Percentiles rank a stretch among this genome's conserved stretches.
These are phyloP conservation scores for Carduelis carduelis DNA, from an alignment of 2,797 vertebrate genomes.

Conservation along the genomic window DNA sequence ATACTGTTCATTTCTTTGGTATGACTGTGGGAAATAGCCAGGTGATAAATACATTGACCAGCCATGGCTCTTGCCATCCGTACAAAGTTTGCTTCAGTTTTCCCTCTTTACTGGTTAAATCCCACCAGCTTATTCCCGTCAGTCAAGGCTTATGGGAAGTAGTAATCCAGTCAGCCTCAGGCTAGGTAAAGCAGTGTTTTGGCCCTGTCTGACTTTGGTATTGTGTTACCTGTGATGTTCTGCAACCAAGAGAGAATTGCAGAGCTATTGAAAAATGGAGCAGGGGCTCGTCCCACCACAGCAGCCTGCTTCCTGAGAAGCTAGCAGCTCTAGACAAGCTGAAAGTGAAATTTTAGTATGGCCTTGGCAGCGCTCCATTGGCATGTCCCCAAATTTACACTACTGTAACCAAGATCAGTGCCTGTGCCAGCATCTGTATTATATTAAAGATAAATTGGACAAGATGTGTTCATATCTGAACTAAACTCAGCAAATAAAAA, in stretches of 20 bases:
- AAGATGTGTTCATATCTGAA: constrained; percentile 28
- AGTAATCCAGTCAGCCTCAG: constrained; percentile 59
- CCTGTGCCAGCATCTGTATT: constrained; percentile 16
- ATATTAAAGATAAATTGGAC: constrained; percentile 37
- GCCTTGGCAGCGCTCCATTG: constrained; percentile 40
- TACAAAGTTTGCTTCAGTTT: constrained; percentile 61
- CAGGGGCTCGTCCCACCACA: neutral
- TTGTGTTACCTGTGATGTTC: constrained; percentile 53
- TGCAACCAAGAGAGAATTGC: constrained; percentile 54
- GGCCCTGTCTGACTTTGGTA: neutral
- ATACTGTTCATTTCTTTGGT: constrained; percentile 56
- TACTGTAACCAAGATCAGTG: neutral
- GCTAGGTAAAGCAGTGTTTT: constrained; percentile 59
- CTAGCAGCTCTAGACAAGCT: constrained; percentile 28
- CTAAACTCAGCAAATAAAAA: constrained; percentile 37
- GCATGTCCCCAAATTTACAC: constrained; percentile 37
- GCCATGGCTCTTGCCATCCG: constrained; percentile 45
- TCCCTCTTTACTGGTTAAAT: constrained; percentile 58
- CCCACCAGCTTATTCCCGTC: constrained; percentile 50
- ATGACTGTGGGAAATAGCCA: constrained; percentile 40
- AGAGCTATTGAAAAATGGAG: constrained; percentile 23
- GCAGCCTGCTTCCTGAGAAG: constrained; percentile 69
- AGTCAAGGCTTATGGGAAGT: constrained; percentile 54
- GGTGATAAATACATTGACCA: constrained; percentile 64
- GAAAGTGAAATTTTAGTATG: constrained; percentile 61